Base-by-base conservation (phyloP, 2,888 invertebrate species). In the Aproaerema taeniolella region DNA sequence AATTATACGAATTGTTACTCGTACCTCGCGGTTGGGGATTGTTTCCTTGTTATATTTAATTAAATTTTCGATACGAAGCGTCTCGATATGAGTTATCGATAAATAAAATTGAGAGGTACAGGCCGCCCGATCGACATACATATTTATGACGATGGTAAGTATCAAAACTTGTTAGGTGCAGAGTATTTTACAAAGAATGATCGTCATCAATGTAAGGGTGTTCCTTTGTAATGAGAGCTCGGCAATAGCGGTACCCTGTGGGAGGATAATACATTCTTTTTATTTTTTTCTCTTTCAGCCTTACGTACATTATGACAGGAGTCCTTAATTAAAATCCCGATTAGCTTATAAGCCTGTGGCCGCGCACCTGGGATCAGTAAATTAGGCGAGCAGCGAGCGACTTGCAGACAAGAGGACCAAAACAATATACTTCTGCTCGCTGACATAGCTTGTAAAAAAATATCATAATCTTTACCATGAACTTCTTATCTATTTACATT, bases 271-370 rank as follows among this genome's bases (percentile, higher is more conserved):
- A 17, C 2, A 20, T n/a, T 10, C 3, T 6, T 20, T 20, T 20
- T 6, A 20, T 9, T n/a, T 24, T 33, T 33, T 33, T 33, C 24
- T 13, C 41, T 31, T 43, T 38, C 43, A 44, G 51, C 47, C 61
- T 70, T 61, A 58, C 63, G 65, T 67, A 67, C 59, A 61, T 70
- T 71, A 71, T 67, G 71, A 70, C 60, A 65, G 61, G 61, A 61
- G 56, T 69, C 68, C 67, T 75, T 83, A 83, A 83, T 85, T 83
- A 82, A 79, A 78, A 74, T 61, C 63, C 61, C 62, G 54, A 67
- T 73, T 67, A 71, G 63, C 67, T 71, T 74, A 62, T 71, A 77
- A 77, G 73, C 77, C 71, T 62, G 67, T 63, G 62, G 60, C 67
- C 52, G 50, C 58, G 72, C 77, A 77, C 83, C 81, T 82, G 81